Base-by-base conservation (phyloP, 2,113 vertebrate species). In the Cromileptes altivelis region DNA sequence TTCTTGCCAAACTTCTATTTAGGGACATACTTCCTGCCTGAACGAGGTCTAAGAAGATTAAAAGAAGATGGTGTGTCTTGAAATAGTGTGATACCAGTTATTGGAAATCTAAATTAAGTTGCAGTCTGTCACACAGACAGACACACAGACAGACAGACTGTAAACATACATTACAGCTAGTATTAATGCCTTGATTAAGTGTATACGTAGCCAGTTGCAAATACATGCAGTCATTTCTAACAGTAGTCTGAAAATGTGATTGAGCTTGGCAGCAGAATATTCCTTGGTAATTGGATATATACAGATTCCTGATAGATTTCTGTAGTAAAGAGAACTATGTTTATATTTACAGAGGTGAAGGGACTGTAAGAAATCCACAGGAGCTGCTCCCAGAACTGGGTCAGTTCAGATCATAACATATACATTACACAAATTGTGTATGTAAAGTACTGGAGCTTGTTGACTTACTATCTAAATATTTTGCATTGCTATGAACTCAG, bases 21-120 rank as follows among this genome's bases (percentile, higher is more conserved):
- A 75, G 69, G 72, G 77, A 86, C 63, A 17, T 65, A 75, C 79
- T 88, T 91, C 80, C 82, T 69, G 87, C 92, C 88, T 93, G 88
- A 88, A 90, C 1, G 37, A 80, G 21, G 70, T 83, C 84, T 93
- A 92, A 92, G 86, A 80, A 89, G 93, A 94, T 95, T 95, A 94
- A 89, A 88, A 79, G 78, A 82, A 86, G 83, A 85, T 88, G 56
- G 58, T 79, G 72, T 67, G 42, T 62, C 85, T 83, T 68, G 19
- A 93, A 93, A 91, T 92, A 91, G 88, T 75, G 18, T 49, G 37
- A 76, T 81, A 61, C 47, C 33, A 71, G 45, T 81, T 53, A 49
- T 70, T 77, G 78, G 33, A 72, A 87, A 80, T 82, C 63, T 42
- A 80, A 71, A 84, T 21, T 71, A 58, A 80, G 50, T 64, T 21